These are phyloP conservation scores for Rhegmatorhina hoffmannsi DNA, from an alignment of 2,113 vertebrate species.

Conservation along the genomic window DNA sequence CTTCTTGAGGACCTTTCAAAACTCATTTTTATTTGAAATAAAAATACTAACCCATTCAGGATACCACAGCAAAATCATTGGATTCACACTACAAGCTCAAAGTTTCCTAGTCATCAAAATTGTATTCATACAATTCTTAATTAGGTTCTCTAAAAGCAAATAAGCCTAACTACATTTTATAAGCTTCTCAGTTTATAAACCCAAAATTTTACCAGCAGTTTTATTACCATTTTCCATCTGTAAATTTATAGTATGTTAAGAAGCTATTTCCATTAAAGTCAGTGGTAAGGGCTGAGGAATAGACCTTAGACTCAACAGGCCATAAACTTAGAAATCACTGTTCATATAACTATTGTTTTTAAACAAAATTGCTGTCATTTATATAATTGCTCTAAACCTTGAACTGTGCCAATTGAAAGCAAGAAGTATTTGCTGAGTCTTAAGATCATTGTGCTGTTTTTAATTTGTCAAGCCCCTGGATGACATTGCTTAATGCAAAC, in stretches of 20 bases:
- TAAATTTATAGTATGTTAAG: background rate
- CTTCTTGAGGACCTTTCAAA: background rate
- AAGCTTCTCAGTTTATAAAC: background rate
- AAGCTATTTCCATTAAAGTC: background rate
- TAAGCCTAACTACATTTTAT: background rate
- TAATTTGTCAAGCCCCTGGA: background rate
- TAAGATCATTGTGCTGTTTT: background rate
- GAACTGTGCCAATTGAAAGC: background rate
- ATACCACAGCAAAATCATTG: background rate
- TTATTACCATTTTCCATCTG: background rate
- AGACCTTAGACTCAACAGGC: background rate
- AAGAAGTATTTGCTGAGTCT: background rate
- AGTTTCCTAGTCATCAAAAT: background rate
- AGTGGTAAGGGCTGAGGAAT: background rate
- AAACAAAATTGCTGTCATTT: conserved; percentile 15
- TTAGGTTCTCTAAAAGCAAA: background rate
- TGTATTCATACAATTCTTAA: background rate
- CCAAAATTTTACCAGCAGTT: background rate
- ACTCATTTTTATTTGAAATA: background rate
- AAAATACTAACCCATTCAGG: background rate
- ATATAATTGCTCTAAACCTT: background rate
- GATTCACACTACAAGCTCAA: background rate
- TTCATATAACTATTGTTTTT: background rate
- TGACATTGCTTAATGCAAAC: background rate
- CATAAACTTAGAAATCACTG: background rate